These are phyloP conservation scores for Potorous gilbertii DNA, from an alignment of 2,797 vertebrate genomes.

Conservation along the genomic window DNA sequence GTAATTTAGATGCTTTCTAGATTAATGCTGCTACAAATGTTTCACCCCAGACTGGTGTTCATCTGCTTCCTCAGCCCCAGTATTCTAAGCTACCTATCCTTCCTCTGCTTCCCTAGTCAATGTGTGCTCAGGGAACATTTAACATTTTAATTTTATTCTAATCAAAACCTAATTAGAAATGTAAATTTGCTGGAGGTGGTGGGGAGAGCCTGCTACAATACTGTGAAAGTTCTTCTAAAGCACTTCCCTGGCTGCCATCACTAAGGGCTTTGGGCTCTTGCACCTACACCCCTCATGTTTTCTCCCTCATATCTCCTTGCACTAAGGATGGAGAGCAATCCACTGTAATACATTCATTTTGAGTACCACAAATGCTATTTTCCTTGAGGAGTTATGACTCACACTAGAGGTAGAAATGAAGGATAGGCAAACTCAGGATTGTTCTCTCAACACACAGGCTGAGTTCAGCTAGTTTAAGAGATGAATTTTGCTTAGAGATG, in stretches of 20 bases:
- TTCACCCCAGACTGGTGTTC: slow-evolving; percentile 13
- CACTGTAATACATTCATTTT: background rate
- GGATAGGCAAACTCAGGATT: background rate
- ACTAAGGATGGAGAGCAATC: background rate
- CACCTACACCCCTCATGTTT: background rate
- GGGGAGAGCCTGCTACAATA: background rate
- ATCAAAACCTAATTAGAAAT: slow-evolving; percentile 36
- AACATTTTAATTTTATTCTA: background rate
- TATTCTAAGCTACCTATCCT: background rate
- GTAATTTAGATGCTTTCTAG: background rate
- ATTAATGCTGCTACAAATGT: slow-evolving; percentile 1
- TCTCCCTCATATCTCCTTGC: background rate
- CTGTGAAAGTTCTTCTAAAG: background rate
- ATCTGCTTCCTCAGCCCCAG: background rate
- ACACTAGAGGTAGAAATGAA: background rate
- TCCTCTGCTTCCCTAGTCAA: background rate
- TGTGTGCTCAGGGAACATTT: background rate
- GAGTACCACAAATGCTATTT: background rate
- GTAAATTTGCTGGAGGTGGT: background rate
- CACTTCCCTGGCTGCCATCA: background rate
- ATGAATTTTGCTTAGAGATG: background rate
- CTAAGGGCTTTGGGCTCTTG: background rate
- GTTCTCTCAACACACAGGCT: background rate
- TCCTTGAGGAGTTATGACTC: background rate
- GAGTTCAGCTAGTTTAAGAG: background rate